These are phyloP conservation scores for Tiphia femorata DNA, from an alignment of 2,888 invertebrate genomes.

Conservation along the genomic window DNA sequence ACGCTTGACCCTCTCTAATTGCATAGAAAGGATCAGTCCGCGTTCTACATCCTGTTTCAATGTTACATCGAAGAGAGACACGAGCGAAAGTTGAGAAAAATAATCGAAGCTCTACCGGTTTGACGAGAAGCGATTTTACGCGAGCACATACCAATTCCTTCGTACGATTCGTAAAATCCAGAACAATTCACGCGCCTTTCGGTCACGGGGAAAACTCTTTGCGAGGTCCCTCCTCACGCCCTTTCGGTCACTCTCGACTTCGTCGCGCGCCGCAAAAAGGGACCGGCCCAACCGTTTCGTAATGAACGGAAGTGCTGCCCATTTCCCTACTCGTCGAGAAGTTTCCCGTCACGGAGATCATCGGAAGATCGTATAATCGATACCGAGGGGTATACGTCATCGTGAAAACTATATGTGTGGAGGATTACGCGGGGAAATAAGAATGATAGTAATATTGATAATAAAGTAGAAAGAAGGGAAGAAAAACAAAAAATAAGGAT, in stretches of 20 bases:
- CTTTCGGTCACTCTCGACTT: conserved; percentile 37
- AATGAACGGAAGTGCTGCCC: conserved; percentile 31
- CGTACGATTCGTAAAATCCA: neutral
- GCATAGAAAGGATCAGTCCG: too few relatives aligned
- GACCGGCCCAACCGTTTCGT: conserved; percentile 26
- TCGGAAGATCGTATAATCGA: conserved; percentile 6
- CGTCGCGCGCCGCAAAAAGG: conserved; percentile 32
- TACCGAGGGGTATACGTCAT: conserved; percentile 16
- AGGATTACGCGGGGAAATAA: too few relatives aligned
- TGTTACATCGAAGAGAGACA: too few relatives aligned
- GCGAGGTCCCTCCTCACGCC: conserved; percentile 12
- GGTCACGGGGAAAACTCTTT: conserved; percentile 1
- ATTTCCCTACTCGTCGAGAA: conserved; percentile 17
- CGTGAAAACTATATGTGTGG: conserved; percentile 20
- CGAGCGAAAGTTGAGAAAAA: too few relatives aligned
- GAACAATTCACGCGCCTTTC: neutral
- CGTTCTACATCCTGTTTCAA: too few relatives aligned
- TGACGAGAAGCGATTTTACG: too few relatives aligned
- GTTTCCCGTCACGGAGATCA: conserved; percentile 15
- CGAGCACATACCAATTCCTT: neutral
- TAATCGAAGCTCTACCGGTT: too few relatives aligned
- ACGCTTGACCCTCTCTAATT: too few relatives aligned
- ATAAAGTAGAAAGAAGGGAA: conserved; percentile 7
- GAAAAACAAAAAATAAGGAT: neutral
- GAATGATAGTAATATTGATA: too few relatives aligned